Percentiles rank a stretch among this genome's conserved stretches.
phyloP scores from a whole-genome alignment of 2,888 invertebrate species.

The Drosophila kanekoi region DNA sequence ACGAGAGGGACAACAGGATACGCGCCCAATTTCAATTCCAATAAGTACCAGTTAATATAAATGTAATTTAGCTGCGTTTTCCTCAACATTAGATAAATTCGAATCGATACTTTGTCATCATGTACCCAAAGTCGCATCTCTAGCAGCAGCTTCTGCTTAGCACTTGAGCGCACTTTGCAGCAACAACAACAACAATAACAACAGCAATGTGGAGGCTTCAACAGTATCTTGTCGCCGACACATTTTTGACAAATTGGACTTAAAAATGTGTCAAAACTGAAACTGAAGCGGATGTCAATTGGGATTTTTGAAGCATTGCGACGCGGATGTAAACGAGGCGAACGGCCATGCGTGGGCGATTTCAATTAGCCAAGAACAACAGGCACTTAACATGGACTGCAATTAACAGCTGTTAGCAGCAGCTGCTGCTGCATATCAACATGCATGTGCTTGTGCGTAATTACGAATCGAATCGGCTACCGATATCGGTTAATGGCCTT shows the following conservation, averaged over 20 bases:
- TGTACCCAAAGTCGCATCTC: constrained; percentile 32
- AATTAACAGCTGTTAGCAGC: constrained; percentile 6
- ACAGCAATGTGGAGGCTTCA: constrained; percentile 31
- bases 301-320: constrained; percentile 45
- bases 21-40: no score
- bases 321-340: constrained; percentile 63
- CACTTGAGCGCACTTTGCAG: constrained; percentile 39
- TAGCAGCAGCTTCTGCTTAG: constrained; percentile 38
- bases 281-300: constrained; percentile 78
- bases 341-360: constrained; percentile 34
- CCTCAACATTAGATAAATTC: neutral
- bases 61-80: no score
- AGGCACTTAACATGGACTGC: constrained; percentile 21
- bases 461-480: constrained; percentile 23
- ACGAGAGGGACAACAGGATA: no score
- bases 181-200: constrained; percentile 19
- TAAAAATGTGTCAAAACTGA: constrained; percentile 75
- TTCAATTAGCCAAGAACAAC: constrained; percentile 38
- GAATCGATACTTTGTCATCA: constrained; percentile 7
- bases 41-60: no score
- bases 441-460: constrained; percentile 9
- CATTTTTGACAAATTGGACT: constrained; percentile 46
- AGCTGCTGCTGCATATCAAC: constrained; percentile 21
- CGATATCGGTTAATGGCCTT: constrained; percentile 38
- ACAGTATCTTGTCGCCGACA: constrained; percentile 47